Percentiles rank a stretch among this genome's conserved stretches.
Evolutionary conservation across 1,140 invertebrate genomes (phyloP).

Genomic region (Drosophila nigromelanica): DNA sequence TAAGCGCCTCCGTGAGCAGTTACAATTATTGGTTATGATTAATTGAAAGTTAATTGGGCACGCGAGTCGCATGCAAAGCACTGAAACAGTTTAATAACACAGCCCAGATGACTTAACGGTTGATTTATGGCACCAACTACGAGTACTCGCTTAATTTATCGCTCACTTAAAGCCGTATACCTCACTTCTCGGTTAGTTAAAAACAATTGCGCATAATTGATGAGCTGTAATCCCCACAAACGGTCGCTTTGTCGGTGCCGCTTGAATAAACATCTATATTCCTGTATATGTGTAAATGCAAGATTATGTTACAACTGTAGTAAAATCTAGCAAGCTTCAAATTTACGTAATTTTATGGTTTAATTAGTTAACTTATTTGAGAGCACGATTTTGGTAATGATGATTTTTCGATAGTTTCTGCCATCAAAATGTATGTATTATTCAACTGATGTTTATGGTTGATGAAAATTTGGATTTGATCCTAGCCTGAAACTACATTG

Average conservation of each 20-base stretch:
- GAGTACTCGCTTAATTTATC: not conserved
- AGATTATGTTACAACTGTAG: too few species aligned
- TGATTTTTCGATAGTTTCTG: too few species aligned
- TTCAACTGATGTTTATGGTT: too few species aligned
- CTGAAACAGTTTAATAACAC: slow-evolving; percentile 37
- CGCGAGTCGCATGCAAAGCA: slow-evolving; percentile 35
- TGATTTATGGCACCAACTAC: slow-evolving; percentile 49
- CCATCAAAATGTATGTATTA: too few species aligned
- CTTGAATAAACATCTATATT: not conserved
- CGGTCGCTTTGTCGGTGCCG: slow-evolving; percentile 1
- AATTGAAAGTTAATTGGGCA: slow-evolving; percentile 77
- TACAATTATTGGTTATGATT: slow-evolving; percentile 62
- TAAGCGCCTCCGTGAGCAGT: slow-evolving; percentile 43
- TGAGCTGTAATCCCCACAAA: slow-evolving; percentile 6
- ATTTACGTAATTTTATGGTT: too few species aligned
- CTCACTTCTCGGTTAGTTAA: slow-evolving; percentile 25
- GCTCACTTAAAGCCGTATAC: not conserved
- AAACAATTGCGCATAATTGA: slow-evolving; percentile 26
- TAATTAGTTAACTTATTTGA: too few species aligned
- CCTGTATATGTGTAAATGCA: not conserved
- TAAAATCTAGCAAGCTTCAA: too few species aligned
- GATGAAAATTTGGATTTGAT: too few species aligned
- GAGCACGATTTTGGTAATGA: too few species aligned
- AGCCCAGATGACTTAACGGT: slow-evolving; percentile 57
- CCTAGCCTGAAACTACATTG: too few species aligned